phyloP scores from a whole-genome alignment of 2,888 invertebrate species.

The Agriotes lineatus region DNA sequence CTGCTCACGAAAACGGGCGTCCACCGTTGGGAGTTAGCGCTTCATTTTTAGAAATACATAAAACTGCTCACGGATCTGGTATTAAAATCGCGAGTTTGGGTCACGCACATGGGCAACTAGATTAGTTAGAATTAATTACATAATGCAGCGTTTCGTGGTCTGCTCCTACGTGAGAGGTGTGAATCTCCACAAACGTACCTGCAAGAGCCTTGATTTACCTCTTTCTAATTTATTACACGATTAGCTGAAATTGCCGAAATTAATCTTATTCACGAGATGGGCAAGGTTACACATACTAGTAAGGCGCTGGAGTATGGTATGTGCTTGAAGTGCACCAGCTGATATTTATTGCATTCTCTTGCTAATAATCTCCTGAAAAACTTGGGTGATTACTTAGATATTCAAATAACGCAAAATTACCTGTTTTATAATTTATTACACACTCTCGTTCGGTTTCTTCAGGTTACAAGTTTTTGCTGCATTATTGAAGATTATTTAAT shows the following conservation, averaged over 20 bases:
- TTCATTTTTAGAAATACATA: background rate
- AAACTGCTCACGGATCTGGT: no score
- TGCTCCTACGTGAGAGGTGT: slow-evolving; percentile 35
- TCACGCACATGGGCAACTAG: no score
- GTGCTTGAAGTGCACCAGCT: background rate
- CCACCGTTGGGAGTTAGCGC: background rate
- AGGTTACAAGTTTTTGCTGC: no score
- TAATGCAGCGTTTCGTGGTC: slow-evolving; percentile 24
- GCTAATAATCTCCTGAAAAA: no score
- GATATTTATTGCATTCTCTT: background rate
- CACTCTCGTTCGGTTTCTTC: no score
- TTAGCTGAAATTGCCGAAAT: slow-evolving; percentile 27
- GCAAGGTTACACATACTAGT: slow-evolving; percentile 9
- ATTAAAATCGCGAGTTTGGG: no score
- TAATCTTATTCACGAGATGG: slow-evolving; percentile 15
- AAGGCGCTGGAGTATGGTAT: background rate
- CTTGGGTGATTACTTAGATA: no score
- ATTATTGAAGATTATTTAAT: no score
- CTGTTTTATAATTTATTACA: no score
- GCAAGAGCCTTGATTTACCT: slow-evolving; percentile 46
- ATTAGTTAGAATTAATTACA: slow-evolving; percentile 53
- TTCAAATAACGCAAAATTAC: no score
- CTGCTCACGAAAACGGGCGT: background rate
- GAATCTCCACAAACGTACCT: slow-evolving; percentile 48
- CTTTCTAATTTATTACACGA: slow-evolving; percentile 45